Conservation (phyloP, 2,113 vertebrate genomes). For the Calyptommatus sinebrachiatus region DNA sequence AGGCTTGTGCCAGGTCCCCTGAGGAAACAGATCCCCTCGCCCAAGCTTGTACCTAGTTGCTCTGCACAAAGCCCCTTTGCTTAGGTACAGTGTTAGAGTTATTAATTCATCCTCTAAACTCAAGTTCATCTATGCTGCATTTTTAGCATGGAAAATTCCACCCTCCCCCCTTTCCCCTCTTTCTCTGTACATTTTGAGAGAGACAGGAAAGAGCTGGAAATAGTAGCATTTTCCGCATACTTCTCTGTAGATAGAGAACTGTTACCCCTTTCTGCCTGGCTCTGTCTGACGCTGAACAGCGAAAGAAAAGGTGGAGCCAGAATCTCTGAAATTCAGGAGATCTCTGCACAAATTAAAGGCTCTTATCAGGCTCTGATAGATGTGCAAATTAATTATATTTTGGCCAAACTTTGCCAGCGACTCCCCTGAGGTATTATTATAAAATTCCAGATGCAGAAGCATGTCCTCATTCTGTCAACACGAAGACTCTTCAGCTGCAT, state of each 20-base stretch:
- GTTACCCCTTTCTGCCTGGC: background rate
- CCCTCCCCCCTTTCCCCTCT: no score
- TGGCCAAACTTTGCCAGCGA: constrained; percentile 71
- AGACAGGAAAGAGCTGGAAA: fast-evolving
- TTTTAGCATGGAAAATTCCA: background rate
- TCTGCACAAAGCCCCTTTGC: fast-evolving
- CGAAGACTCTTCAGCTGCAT: constrained; percentile 64
- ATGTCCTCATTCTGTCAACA: constrained; percentile 81
- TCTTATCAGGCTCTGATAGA: constrained; percentile 77
- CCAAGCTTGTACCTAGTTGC: fast-evolving
- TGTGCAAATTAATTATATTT: constrained; percentile 80
- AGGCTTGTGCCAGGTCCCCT: fast-evolving
- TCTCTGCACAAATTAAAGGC: constrained; percentile 74
- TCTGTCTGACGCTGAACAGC: constrained; percentile 24
- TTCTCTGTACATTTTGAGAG: background rate
- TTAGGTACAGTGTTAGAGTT: fast-evolving
- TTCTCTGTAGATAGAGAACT: background rate
- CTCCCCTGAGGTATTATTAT: constrained; percentile 77
- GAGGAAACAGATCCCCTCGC: background rate
- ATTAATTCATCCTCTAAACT: background rate
- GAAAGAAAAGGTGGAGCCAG: constrained; percentile 41
- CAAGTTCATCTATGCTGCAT: background rate
- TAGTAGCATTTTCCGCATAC: background rate
- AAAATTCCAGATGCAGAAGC: constrained; percentile 71
- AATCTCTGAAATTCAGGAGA: constrained; percentile 62